Percentiles rank a stretch among this genome's conserved stretches.
These are phyloP conservation scores for Phlogophora meticulosa DNA, from an alignment of 2,888 invertebrate species.

Conservation along the genomic window DNA sequence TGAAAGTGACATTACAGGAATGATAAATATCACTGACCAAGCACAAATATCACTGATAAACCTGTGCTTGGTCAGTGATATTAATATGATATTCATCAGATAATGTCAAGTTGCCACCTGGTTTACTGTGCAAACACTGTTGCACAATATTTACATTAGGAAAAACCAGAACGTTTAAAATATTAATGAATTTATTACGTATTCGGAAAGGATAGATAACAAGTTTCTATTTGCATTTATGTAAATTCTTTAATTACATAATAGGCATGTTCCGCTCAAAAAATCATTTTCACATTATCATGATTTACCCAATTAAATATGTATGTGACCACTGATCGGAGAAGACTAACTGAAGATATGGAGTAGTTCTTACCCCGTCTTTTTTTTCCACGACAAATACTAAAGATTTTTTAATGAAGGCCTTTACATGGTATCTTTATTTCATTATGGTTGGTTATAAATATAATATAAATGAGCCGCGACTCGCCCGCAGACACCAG, in stretches of 20 bases:
- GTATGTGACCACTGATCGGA: not conserved
- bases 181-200: not conserved
- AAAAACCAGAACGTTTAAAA: constrained; percentile 1
- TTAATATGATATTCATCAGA: not conserved
- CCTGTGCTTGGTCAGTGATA: not conserved
- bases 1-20: constrained; percentile 52
- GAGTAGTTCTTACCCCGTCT: too few relatives aligned
- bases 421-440: constrained; percentile 59
- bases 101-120: not conserved
- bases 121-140: not conserved
- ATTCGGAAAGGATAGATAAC: not conserved
- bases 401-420: constrained; percentile 13
- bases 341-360: not conserved
- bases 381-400: not conserved
- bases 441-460: constrained; percentile 42
- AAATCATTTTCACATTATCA: not conserved
- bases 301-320: not conserved
- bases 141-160: constrained; percentile 18
- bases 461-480: constrained; percentile 58
- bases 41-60: not conserved
- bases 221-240: constrained; percentile 7
- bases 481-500: constrained; percentile 44
- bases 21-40: not conserved
- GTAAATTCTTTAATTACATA: not conserved
- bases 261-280: not conserved